Evolutionary conservation across 1,140 invertebrate species (phyloP), one percentile per base, ranked within the genome.

Genomic region (Drosophila azteca): DNA sequence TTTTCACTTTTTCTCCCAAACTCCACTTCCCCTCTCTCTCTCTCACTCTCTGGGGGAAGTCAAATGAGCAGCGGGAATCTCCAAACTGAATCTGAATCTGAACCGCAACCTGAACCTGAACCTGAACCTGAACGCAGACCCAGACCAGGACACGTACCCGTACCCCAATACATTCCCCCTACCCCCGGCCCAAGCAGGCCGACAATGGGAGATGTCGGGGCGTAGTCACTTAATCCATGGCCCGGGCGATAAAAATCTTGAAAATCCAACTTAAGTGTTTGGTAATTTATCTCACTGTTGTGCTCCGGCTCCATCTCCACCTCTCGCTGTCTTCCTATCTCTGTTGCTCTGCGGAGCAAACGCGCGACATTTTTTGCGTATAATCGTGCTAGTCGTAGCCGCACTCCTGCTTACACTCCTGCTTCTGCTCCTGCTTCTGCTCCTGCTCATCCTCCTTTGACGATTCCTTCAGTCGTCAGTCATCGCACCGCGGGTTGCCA

Each of bases 201-300:
- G 60, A 62, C 52, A 59, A 69, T 77, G 74, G 60, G 11, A 13
- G 35, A 39, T 39, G 35, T 39, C 35, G 35, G 35, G 57, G 63
- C 80, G 66, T 70, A 90, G 81, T 90, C 87, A 90, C 87, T 90
- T 90, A 90, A 90, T 90, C 87, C 87, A 76, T 77, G 79, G 76
- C 87, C 62, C 46, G 53, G 61, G 81, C 71, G 90, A 90, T 90
- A 90, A 90, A 90, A 90, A 90, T 90, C 90, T 90, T 74, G 85
- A 90, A 90, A 90, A 90, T 89, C 90, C 90, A 90, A 90, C 90
- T 90, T 90, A 90, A 90, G 90, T 90, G 89, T 84, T 90, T 89
- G 81, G 90, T 90, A 90, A 90, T 90, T 90, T 90, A 90, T 90
- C 82, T 90, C 81, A 70, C 72, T 70, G 68, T 64, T 68, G 60